Conservation (phyloP, 2,888 invertebrate genomes). For the Habrosyne pyritoides region DNA sequence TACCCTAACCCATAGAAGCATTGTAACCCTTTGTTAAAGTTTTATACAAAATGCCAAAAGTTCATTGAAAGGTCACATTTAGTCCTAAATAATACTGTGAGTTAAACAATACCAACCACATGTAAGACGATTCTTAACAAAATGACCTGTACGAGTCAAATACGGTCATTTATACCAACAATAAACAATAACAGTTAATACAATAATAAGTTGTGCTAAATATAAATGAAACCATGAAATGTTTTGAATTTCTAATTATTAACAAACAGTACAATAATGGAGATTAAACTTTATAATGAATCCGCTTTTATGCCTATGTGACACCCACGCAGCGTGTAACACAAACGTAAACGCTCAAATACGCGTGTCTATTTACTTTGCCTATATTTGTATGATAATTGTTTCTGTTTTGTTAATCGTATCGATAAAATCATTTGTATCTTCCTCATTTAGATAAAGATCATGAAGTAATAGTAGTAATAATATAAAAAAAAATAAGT, state of each 20-base stretch:
- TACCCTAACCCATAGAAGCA: background rate
- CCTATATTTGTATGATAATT: background rate
- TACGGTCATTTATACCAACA: background rate
- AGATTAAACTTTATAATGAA: background rate
- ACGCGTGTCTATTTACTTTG: background rate
- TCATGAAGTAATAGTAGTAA: too few relatives aligned
- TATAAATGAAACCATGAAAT: background rate
- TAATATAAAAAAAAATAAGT: too few relatives aligned
- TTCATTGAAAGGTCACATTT: constrained; percentile 1
- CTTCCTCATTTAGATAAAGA: too few relatives aligned
- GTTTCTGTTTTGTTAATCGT: background rate
- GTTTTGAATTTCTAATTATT: background rate
- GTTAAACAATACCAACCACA: background rate
- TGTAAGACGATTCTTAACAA: background rate
- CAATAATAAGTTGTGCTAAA: background rate
- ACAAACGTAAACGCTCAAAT: background rate
- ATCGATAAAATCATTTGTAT: too few relatives aligned
- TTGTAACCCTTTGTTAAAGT: background rate
- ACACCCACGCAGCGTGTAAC: background rate
- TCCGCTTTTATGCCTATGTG: background rate
- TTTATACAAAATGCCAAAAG: background rate
- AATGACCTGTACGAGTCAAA: background rate
- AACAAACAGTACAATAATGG: background rate
- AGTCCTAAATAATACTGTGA: background rate
- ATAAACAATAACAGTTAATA: background rate